Percentiles rank a stretch among this genome's conserved stretches.
Conservation (phyloP, 2,113 vertebrate species). For the Taurulus bubalis region DNA sequence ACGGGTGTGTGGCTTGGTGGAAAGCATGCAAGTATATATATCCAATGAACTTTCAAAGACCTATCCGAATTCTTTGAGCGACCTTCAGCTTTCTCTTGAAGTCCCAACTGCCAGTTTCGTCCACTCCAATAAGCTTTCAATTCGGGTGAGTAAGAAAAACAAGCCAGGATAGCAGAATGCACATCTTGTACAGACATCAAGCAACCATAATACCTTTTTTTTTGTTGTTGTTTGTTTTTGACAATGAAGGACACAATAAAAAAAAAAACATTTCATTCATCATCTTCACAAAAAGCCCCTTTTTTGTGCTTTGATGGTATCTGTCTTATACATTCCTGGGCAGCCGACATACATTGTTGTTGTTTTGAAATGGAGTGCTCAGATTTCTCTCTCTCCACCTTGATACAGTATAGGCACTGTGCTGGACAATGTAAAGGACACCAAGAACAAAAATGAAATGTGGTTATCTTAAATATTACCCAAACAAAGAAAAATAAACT, state of each 20-base stretch:
- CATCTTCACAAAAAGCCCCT: slow-evolving; percentile 34
- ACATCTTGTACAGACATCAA: slow-evolving; percentile 52
- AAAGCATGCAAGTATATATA: slow-evolving; percentile 74
- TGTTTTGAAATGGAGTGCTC: slow-evolving; percentile 73
- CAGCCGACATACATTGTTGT: slow-evolving; percentile 59
- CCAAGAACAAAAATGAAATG: slow-evolving; percentile 17
- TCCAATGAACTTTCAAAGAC: slow-evolving; percentile 40
- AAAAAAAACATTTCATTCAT: slow-evolving; percentile 32
- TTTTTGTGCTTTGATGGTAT: slow-evolving; percentile 62
- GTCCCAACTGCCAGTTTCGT: slow-evolving; percentile 15
- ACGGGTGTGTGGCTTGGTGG: slow-evolving; percentile 44
- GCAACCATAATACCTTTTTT: slow-evolving; percentile 43
- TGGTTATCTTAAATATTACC: slow-evolving; percentile 45
- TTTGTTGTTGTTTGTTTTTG: slow-evolving; percentile 25
- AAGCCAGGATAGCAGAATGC: slow-evolving; percentile 47
- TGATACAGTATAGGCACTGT: slow-evolving; percentile 75
- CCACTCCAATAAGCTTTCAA: not conserved
- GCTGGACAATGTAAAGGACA: slow-evolving; percentile 72
- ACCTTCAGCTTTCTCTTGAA: slow-evolving; percentile 8
- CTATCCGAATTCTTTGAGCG: not conserved
- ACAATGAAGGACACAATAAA: slow-evolving; percentile 30
- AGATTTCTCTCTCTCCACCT: slow-evolving; percentile 51
- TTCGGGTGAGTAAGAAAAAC: slow-evolving; percentile 22
- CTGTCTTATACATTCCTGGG: slow-evolving; percentile 65
- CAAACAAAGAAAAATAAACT: slow-evolving; percentile 28